Evolutionary conservation across 2,113 vertebrate species (phyloP), one percentile per base, ranked within the genome.

Genomic region (Dicrurus megarhynchus): DNA sequence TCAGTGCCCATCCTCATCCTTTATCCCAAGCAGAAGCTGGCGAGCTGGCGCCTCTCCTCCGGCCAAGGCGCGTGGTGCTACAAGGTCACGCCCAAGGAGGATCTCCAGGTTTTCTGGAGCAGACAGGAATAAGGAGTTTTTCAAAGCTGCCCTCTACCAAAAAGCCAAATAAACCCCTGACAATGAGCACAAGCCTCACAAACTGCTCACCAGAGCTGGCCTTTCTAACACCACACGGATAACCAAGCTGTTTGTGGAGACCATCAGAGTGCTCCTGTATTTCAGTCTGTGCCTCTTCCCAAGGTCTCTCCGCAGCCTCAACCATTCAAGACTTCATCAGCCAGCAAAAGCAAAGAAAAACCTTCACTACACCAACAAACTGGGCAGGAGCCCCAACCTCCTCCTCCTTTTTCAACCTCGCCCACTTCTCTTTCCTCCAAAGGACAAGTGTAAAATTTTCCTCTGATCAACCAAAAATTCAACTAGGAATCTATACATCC

Each of bases 21-120:
- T 96, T 88, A 95, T 77, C 87, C 90, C 83, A 50, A 56, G 80
- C 64, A 70, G 84, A 15, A 53, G 67, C 79, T 91, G 85, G 59
- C 55, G 52, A 84, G 44, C 85, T 52, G 91, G 81, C 13, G 52
- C 79, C 78, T 35, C 85, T 89, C 44, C 85, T 61, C 63, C 8
- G 56, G 90, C 93, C 92, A 93, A 91, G 92, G 63, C 2, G 6
- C 57, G 2, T 4, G 3, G 82, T 22, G 86, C 86, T 90, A 12
- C 92, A 95, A 97, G 96, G 94, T 95, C 95, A 95, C 4, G 0
- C 73, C 53, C 86, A 92, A 95, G 93, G 93, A 95, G 91, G 86
- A 47, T 95, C 76, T 94, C 84, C 4, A 16, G 27, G 49, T 89
- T 75, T 77, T 80, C 56, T 3, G 0, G 3, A 65, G 68, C 26